Evolutionary conservation across 2,113 vertebrate genomes (phyloP).

Genomic region (Chloropsis cyanopogon): DNA sequence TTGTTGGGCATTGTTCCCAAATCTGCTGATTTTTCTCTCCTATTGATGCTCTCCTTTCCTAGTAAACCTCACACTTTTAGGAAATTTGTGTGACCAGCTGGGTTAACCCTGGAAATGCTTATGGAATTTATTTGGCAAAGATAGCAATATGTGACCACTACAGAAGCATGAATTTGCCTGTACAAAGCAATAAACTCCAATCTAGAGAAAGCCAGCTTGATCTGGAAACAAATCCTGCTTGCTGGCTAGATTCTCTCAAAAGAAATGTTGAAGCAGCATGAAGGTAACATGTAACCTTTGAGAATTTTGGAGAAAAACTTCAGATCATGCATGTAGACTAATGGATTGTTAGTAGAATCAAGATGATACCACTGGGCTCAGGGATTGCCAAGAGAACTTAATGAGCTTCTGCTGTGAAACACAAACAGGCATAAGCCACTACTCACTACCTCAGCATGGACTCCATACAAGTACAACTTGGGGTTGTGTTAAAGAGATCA

Average conservation of each 20-base stretch:
- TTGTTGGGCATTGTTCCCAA: neutral
- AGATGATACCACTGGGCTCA: neutral
- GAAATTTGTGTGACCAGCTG: neutral
- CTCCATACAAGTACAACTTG: neutral
- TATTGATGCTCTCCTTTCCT: neutral
- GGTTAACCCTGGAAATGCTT: neutral
- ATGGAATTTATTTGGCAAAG: neutral
- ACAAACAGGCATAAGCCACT: neutral
- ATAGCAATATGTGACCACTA: neutral
- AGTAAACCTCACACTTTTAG: neutral
- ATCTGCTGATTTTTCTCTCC: neutral
- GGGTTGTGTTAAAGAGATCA: neutral
- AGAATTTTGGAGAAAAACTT: neutral
- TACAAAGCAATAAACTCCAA: neutral
- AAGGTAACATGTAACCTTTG: neutral
- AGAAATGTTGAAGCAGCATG: neutral
- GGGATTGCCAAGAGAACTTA: neutral
- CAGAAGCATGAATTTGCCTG: neutral
- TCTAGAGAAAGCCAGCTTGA: neutral
- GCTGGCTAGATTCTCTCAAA: neutral
- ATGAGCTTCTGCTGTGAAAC: neutral
- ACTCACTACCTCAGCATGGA: neutral
- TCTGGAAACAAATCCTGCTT: neutral
- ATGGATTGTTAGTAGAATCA: neutral
- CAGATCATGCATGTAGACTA: neutral